These are phyloP conservation scores for Tetragonula clypearis DNA, from an alignment of 1,140 invertebrate genomes.

Conservation along the genomic window DNA sequence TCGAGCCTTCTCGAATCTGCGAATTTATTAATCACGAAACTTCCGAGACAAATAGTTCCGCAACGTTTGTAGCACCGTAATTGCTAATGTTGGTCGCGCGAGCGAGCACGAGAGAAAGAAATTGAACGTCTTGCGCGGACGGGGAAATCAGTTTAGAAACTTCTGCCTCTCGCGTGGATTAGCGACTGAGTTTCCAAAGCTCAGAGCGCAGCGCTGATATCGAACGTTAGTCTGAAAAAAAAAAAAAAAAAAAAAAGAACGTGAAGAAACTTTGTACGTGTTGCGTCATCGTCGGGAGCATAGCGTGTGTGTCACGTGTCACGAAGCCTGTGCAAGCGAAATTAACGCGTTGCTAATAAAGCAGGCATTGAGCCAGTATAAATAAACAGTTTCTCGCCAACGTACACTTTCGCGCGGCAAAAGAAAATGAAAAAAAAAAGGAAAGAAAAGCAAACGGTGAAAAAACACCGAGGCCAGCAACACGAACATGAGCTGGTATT, in stretches of 20 bases:
- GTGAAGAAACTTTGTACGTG: neutral
- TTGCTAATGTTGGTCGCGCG: neutral
- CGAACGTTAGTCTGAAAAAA: too few species aligned
- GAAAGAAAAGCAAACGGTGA: too few species aligned
- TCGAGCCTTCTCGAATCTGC: neutral
- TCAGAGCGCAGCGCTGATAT: too few species aligned
- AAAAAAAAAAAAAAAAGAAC: too few species aligned
- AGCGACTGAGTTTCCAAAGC: too few species aligned
- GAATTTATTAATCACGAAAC: conserved; percentile 27
- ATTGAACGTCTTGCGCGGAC: neutral
- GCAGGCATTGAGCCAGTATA: neutral
- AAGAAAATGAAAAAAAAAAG: neutral
- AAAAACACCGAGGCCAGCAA: neutral
- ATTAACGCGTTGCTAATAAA: conserved; percentile 3
- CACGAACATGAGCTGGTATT: neutral
- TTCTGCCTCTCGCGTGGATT: neutral
- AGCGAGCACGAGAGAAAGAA: too few species aligned
- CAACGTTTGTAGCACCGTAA: neutral
- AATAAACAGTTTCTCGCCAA: conserved; percentile 27
- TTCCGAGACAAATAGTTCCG: neutral
- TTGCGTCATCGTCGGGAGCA: neutral
- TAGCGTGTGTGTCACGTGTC: neutral
- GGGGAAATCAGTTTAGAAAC: neutral
- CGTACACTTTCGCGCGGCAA: neutral
- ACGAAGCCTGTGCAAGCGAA: neutral